Evolutionary conservation across 2,113 vertebrate genomes (phyloP), one percentile per base, ranked within the genome.

Genomic region (Melanocharis versteri): DNA sequence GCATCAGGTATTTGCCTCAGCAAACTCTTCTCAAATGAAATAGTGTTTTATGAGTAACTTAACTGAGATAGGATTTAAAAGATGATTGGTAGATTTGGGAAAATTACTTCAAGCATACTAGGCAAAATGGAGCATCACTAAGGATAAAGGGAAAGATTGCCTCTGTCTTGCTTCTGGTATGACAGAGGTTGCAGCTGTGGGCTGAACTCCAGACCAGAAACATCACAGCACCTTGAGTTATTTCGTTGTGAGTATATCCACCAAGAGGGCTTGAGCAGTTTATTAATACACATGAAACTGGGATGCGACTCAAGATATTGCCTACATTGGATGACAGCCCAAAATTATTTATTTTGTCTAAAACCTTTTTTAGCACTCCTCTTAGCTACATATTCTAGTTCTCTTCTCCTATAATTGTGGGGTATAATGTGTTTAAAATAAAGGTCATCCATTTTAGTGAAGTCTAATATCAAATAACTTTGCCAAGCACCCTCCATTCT

Each of bases 401-500:
- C 19, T 61, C 33, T 61, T 54, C 71, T 91, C 17, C n/a, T 56
- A 30, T 78, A 62, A 65, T 76, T 73, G 66, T 64, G 33, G 31
- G 10, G 8, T 81, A 86, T 39, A 75, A 57, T 42, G 24, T 68
- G 3, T 90, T 95, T 89, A 89, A 95, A 93, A 88, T 73, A 64
- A 83, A 87, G 68, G 54, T 76, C 17, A 89, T 92, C 79, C 51
- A 83, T 92, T 96, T 95, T 86, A 83, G 39, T 71, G 47, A 65
- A 80, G 22, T 47, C 19, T 73, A 64, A 62, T 71, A 75, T 91
- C 48, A 83, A 91, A 71, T n/a, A 64, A 17, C 64, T 73, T 93
- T 89, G 60, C 86, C 82, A 96, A 96, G 75, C 30, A 77, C 45
- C 23, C 72, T 96, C 60, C 53, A 84, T 82, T 85, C 64, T 94